Evolutionary conservation across 2,888 invertebrate genomes (phyloP).

Genomic region (Biston stratarius): DNA sequence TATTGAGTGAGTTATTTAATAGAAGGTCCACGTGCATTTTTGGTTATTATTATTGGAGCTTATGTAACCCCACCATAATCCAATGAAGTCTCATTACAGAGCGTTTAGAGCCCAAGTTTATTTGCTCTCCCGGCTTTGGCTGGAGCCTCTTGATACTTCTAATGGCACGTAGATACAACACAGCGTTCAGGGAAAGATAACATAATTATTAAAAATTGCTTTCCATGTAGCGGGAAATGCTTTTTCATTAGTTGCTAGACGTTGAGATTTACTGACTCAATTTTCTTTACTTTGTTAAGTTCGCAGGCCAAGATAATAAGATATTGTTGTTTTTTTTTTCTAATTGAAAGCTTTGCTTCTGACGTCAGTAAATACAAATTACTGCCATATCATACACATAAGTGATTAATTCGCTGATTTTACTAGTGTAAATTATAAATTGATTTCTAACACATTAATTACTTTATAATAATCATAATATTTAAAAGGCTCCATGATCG

Average conservation of each 20-base stretch:
- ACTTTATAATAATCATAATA: no score
- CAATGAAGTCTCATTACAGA: slow-evolving; percentile 83
- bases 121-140: slow-evolving; percentile 75
- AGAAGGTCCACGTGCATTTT: slow-evolving; percentile 82
- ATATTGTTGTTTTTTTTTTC: slow-evolving; percentile 1
- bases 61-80: slow-evolving; percentile 75
- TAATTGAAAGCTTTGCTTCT: neutral
- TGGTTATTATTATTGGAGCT: slow-evolving; percentile 84
- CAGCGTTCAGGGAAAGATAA: slow-evolving; percentile 64
- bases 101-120: slow-evolving; percentile 79
- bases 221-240: slow-evolving; percentile 70
- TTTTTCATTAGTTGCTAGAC: slow-evolving; percentile 52
- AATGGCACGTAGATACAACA: slow-evolving; percentile 76
- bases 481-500: no score
- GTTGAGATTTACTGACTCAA: slow-evolving; percentile 41
- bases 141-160: slow-evolving; percentile 73
- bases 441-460: no score
- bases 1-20: slow-evolving; percentile 84
- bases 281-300: slow-evolving; percentile 28
- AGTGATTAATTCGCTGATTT: no score
- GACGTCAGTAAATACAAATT: neutral
- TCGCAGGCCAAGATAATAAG: neutral
- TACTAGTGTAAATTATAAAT: no score
- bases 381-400: neutral
- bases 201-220: slow-evolving; percentile 85